phyloP scores from a whole-genome alignment of 2,797 vertebrate genomes.

The Diceros bicornis region DNA sequence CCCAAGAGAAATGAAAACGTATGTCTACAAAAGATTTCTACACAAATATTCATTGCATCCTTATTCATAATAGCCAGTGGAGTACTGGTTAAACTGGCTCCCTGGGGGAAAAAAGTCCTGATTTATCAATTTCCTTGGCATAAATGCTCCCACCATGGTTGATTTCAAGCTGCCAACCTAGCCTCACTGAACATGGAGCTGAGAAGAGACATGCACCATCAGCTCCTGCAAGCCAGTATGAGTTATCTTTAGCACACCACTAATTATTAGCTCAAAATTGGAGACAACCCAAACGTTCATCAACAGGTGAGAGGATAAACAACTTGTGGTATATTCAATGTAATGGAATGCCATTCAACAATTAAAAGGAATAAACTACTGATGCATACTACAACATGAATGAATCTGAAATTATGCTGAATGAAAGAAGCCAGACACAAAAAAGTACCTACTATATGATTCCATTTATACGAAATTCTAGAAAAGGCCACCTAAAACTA shows the following conservation, averaged over 20 bases:
- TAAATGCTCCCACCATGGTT: not conserved
- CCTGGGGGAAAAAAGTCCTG: too few species aligned
- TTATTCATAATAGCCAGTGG: slow-evolving; percentile 9
- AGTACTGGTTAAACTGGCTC: not conserved
- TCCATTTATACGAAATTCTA: slow-evolving; percentile 30
- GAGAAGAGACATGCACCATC: not conserved
- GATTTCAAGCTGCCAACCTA: not conserved
- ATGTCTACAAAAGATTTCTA: not conserved
- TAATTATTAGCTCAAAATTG: not conserved
- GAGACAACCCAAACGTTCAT: not conserved
- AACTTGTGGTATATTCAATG: not conserved
- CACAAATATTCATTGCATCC: not conserved
- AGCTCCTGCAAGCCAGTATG: not conserved
- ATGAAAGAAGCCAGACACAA: slow-evolving; percentile 18
- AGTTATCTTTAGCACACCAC: not conserved
- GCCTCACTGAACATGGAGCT: not conserved
- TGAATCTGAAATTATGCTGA: not conserved
- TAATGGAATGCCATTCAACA: not conserved
- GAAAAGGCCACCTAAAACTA: slow-evolving; percentile 22
- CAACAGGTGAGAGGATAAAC: not conserved
- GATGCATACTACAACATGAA: not conserved
- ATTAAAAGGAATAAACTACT: slow-evolving; percentile 18
- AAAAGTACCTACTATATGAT: not conserved
- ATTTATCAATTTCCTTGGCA: not conserved
- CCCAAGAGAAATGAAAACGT: not conserved